A percentile compares a stretch with the other conserved stretches of the same genome.
Conservation (phyloP, 1,140 invertebrate species). For the Papilio polyxenes region DNA sequence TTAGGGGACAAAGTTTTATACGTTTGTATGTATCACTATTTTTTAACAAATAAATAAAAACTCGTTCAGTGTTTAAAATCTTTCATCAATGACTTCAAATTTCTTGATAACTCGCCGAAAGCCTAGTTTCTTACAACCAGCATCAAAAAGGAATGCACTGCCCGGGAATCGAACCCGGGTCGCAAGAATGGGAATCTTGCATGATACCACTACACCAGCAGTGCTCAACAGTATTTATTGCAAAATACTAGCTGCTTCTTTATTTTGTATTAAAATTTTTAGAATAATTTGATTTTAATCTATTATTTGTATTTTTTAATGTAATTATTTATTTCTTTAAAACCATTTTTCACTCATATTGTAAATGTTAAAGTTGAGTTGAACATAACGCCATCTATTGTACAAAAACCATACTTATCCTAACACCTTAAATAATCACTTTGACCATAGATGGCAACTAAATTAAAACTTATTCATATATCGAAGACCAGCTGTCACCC, state of each 20-base stretch:
- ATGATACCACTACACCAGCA: constrained; percentile 10
- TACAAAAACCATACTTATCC: not conserved
- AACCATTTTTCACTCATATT: not conserved
- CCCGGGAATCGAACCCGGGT: constrained; percentile 9
- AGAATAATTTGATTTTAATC: not conserved
- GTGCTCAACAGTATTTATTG: not conserved
- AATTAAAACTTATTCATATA: not conserved
- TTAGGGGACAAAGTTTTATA: not conserved
- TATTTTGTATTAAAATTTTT: not conserved
- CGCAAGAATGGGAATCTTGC: constrained; percentile 7
- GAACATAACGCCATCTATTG: not conserved
- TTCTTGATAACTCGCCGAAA: not conserved
- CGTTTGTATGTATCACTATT: not conserved
- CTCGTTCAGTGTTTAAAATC: not conserved
- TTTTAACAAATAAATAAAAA: not conserved
- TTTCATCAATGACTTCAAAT: not conserved
- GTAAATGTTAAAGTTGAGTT: not conserved
- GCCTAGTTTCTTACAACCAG: too few species aligned
- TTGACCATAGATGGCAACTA: not conserved
- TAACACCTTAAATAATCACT: not conserved
- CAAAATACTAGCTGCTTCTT: not conserved
- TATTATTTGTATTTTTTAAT: not conserved
- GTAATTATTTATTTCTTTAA: not conserved
- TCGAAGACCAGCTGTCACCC: too few species aligned
- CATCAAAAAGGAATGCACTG: not conserved